These are phyloP conservation scores for Ochotona princeps DNA, from an alignment of 2,113 vertebrate species.

Conservation along the genomic window DNA sequence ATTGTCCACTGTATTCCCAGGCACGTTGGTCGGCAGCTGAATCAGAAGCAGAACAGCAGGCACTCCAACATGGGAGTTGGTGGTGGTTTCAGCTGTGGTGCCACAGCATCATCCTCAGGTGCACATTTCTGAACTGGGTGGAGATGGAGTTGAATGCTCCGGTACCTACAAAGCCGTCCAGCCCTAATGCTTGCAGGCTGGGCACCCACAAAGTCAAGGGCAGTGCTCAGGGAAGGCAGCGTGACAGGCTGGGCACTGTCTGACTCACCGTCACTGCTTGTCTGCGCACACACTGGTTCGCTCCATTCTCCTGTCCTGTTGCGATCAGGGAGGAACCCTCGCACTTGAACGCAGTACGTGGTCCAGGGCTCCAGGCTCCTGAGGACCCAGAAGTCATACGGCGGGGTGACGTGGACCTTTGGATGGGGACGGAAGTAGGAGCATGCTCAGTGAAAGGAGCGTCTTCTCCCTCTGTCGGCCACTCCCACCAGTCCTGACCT, in stretches of 20 bases:
- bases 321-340: slow-evolving; percentile 67
- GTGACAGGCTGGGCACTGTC: accelerated
- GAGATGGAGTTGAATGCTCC: too few species aligned
- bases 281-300: slow-evolving; percentile 78
- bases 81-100: too few species aligned
- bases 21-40: too few species aligned
- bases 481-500: not conserved
- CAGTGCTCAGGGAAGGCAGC: not conserved
- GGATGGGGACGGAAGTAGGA: not conserved
- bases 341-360: slow-evolving; percentile 84
- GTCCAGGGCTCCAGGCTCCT: slow-evolving; percentile 82
- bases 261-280: slow-evolving; percentile 77
- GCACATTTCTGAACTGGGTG: not conserved
- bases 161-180: too few species aligned
- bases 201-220: accelerated
- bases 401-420: slow-evolving; percentile 60
- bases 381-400: slow-evolving; percentile 73
- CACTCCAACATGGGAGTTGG: too few species aligned
- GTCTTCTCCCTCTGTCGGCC: accelerated
- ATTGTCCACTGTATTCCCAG: too few species aligned
- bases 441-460: not conserved
- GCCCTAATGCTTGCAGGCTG: accelerated
- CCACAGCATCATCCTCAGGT: too few species aligned
- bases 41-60: too few species aligned
- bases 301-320: slow-evolving; percentile 85